These are phyloP conservation scores for Petrosia ficiformis DNA, from an alignment of 37 sponge, comb jelly and placozoan species.

Conservation along the genomic window DNA sequence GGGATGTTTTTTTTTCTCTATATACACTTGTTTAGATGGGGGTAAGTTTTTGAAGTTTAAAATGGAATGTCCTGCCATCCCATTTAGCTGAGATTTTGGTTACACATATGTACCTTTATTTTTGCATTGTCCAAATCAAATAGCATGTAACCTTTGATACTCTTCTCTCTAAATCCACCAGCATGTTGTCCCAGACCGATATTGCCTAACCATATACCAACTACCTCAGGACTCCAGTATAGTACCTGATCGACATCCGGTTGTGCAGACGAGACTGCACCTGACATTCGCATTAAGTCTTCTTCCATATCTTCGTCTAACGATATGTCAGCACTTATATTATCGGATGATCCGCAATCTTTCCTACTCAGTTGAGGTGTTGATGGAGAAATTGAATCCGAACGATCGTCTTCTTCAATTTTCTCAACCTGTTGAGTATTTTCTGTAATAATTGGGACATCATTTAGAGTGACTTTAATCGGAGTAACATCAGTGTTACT, in stretches of 20 bases:
- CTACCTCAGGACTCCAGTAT: conserved; percentile 33
- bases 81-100: no score
- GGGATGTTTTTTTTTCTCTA: no score
- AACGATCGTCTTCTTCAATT: background rate
- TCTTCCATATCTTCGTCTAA: background rate
- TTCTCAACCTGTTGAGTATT: background rate
- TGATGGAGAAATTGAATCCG: background rate
- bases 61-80: no score
- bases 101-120: conserved; percentile 37
- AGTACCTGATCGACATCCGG: conserved; percentile 17
- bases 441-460: background rate
- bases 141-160: conserved; percentile 34
- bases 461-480: background rate
- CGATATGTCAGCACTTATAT: background rate
- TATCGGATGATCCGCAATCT: background rate
- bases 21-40: no score
- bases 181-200: conserved; percentile 36
- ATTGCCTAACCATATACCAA: conserved; percentile 31
- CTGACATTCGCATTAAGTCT: background rate
- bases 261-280: background rate
- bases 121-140: conserved; percentile 40
- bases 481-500: background rate
- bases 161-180: conserved; percentile 28
- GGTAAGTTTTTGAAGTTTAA: no score
- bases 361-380: background rate